These are phyloP conservation scores for Drosophila ezoana DNA, from an alignment of 2,888 invertebrate genomes.

Conservation along the genomic window DNA sequence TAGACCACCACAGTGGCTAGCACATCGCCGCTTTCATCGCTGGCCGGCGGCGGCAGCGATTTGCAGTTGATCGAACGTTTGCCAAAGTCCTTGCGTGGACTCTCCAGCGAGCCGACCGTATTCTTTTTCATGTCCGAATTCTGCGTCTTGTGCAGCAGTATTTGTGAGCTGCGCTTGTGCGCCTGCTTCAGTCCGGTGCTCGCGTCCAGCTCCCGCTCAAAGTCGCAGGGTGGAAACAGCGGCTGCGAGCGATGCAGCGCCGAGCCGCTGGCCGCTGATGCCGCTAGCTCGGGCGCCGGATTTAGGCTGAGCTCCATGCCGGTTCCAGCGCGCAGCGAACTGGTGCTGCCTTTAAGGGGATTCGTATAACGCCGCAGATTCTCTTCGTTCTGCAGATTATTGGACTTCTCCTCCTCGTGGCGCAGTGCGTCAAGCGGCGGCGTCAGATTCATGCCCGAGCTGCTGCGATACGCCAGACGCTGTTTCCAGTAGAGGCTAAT, in stretches of 20 bases:
- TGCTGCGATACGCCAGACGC: constrained; percentile 85
- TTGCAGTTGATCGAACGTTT: constrained; percentile 89
- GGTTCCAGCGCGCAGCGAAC: constrained; percentile 86
- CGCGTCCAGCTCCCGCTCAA: constrained; percentile 84
- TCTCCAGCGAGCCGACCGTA: constrained; percentile 88
- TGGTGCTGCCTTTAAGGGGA: constrained; percentile 89
- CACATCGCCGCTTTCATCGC: constrained; percentile 85
- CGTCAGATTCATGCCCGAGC: constrained; percentile 86
- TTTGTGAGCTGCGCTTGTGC: constrained; percentile 87
- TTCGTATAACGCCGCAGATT: constrained; percentile 93
- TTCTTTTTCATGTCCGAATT: constrained; percentile 94
- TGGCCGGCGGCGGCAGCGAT: constrained; percentile 80
- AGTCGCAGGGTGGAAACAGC: constrained; percentile 83
- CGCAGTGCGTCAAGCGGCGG: constrained; percentile 87
- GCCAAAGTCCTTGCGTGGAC: constrained; percentile 90
- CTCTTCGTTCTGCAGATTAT: constrained; percentile 96
- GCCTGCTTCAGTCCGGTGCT: constrained; percentile 82
- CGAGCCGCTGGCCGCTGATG: constrained; percentile 84
- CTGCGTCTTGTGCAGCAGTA: constrained; percentile 92
- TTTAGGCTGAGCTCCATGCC: constrained; percentile 86
- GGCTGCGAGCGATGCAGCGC: constrained; percentile 84
- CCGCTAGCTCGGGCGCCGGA: constrained; percentile 84
- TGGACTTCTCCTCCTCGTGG: constrained; percentile 94
- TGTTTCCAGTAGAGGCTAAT: constrained; percentile 87
- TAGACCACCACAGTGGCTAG: constrained; percentile 87